Base-by-base conservation (phyloP, 1,140 invertebrate species). In the Cherax destructor region DNA sequence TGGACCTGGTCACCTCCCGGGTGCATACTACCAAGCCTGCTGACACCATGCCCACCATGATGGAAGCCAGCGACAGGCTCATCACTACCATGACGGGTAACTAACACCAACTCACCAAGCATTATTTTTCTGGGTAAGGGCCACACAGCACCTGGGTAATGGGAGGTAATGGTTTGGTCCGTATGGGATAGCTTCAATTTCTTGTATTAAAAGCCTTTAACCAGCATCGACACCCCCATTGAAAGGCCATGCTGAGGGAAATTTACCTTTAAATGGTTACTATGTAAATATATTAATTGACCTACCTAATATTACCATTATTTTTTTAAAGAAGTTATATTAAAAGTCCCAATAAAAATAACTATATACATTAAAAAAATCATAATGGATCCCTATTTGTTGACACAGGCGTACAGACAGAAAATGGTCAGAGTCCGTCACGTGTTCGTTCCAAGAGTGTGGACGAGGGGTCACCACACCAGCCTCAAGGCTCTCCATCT, bases 1-100 rank as follows among this genome's bases (percentile, higher is more conserved):
- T 98, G 96, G 97, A 98, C 94, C 95, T 99, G 90, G 97, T 93
- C 41, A 91, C 87, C 30, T 83, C 91, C 59, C 77, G 92, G 11
- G 91, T 86, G n/a, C 81, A 86, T 24, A 91, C 92, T 10, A 78
- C 90, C 56, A 52, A 72, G 41, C 59, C 90, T 1, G 56, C 61
- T 10, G 83, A 92, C 21, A 84, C 89, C 21, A 84, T 93, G 83
- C 92, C 92, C 21, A 89, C 87, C 76, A 93, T 92, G 92, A n/a
- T 77, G 83, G 92, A 92, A 77, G 90, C 59, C 81, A 93, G 90
- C 49, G n/a, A 87, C 2, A 93, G 77, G 41, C 47, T 1, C 72
- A 74, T 3, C 72, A 93, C 77, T 89, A 77, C 83, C 72, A 89
- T 18, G 92, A 92, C 88, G 10, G 92, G 92, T 87, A 69, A 77